Conservation (phyloP, 2,888 invertebrate genomes). For the Ormyrus rosae region DNA sequence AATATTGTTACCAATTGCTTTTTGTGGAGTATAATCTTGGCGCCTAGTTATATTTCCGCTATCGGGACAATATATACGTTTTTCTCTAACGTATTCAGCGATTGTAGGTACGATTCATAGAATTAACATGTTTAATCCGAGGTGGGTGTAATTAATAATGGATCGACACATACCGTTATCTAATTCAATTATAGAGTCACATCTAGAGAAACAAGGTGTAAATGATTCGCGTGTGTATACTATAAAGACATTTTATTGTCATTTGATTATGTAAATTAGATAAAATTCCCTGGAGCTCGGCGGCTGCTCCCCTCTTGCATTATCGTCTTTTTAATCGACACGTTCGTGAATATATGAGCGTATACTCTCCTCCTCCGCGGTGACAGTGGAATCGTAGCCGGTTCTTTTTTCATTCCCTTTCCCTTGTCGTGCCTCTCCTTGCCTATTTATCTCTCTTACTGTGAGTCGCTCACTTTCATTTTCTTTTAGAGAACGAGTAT, state of each 20-base stretch:
- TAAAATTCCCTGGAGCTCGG: conserved; percentile 3
- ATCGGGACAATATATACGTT: background rate
- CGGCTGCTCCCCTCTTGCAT: background rate
- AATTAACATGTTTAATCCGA: conserved; percentile 28
- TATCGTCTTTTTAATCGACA: conserved; percentile 31
- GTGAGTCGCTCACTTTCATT: no score
- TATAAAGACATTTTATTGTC: conserved; percentile 28
- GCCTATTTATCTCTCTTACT: no score
- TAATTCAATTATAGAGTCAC: conserved; percentile 32
- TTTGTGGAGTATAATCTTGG: background rate
- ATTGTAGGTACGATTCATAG: background rate
- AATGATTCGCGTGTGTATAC: conserved; percentile 7
- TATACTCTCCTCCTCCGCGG: conserved; percentile 16
- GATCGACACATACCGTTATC: conserved; percentile 16
- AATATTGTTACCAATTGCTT: background rate
- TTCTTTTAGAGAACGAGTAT: no score
- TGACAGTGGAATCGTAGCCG: conserved; percentile 17
- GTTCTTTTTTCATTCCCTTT: background rate
- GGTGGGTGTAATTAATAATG: conserved; percentile 28
- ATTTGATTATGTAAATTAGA: conserved; percentile 39
- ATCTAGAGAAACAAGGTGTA: conserved; percentile 6
- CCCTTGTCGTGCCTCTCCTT: background rate
- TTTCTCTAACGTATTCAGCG: background rate
- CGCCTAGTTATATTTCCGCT: background rate
- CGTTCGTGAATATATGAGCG: conserved; percentile 1